Conservation (phyloP, 2,113 vertebrate genomes). For the Murina feae region DNA sequence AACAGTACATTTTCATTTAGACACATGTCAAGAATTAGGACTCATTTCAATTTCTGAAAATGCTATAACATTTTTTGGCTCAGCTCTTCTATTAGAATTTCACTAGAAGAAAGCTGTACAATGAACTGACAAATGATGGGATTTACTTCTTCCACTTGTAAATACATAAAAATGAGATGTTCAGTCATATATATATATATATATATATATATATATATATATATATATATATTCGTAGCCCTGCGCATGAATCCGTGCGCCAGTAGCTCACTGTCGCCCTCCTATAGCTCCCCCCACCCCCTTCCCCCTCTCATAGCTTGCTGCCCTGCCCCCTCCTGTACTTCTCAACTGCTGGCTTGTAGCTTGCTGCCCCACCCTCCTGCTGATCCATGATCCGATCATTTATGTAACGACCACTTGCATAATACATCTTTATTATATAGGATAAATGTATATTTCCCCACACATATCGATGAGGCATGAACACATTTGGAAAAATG, state of each 20-base stretch:
- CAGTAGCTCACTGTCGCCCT: no score
- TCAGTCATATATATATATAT: no score
- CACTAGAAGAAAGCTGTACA: not conserved
- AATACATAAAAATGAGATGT: not conserved
- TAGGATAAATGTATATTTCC: not conserved
- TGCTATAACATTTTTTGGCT: not conserved
- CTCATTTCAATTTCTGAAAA: not conserved
- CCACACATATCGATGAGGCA: not conserved
- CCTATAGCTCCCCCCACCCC: no score
- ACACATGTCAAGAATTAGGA: constrained; percentile 1
- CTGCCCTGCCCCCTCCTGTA: no score
- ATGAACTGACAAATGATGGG: not conserved
- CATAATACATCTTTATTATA: not conserved
- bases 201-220: no score
- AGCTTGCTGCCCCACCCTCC: no score
- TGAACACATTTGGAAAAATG: not conserved
- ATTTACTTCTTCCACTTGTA: not conserved
- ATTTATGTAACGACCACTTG: no score
- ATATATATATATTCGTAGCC: no score
- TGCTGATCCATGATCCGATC: no score
- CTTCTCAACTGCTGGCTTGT: no score
- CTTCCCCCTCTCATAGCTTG: no score
- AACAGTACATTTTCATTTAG: not conserved
- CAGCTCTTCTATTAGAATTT: not conserved
- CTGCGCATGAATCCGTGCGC: no score